Evolutionary conservation across 2,113 vertebrate genomes (phyloP).

Genomic region (Garra rufa): DNA sequence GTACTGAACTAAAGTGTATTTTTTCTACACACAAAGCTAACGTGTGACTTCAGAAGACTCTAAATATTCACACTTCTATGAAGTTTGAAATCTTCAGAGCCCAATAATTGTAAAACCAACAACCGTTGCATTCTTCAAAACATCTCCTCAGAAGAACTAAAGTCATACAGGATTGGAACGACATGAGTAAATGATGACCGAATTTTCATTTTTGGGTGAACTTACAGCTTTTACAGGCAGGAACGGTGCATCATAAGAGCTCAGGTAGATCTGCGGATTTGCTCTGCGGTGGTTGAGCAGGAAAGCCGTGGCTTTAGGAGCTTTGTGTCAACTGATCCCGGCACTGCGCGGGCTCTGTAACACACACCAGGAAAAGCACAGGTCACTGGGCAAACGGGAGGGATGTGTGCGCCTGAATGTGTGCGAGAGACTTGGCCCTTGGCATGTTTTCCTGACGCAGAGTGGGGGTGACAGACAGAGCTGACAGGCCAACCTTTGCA

Average conservation of each 20-base stretch:
- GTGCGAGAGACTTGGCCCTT: constrained; percentile 11
- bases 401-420: not conserved
- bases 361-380: constrained; percentile 20
- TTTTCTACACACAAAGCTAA: not conserved
- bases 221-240: not conserved
- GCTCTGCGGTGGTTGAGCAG: constrained; percentile 27
- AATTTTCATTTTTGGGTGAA: constrained; percentile 9
- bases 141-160: not conserved
- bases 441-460: constrained; percentile 37
- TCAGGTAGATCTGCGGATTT: constrained; percentile 40
- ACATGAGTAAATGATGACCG: not conserved
- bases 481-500: constrained; percentile 49
- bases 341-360: constrained; percentile 32
- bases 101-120: not conserved
- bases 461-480: constrained; percentile 55
- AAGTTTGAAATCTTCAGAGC: not conserved
- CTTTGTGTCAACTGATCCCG: constrained; percentile 45
- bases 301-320: constrained; percentile 54
- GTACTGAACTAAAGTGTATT: not conserved
- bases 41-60: not conserved
- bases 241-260: constrained; percentile 23
- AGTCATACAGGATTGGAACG: not conserved
- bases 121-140: not conserved
- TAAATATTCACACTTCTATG: not conserved
- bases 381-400: constrained; percentile 23